Evolutionary conservation across 1,140 invertebrate genomes (phyloP), one percentile per base, ranked within the genome.

Genomic region (Pteromalus puparum): DNA sequence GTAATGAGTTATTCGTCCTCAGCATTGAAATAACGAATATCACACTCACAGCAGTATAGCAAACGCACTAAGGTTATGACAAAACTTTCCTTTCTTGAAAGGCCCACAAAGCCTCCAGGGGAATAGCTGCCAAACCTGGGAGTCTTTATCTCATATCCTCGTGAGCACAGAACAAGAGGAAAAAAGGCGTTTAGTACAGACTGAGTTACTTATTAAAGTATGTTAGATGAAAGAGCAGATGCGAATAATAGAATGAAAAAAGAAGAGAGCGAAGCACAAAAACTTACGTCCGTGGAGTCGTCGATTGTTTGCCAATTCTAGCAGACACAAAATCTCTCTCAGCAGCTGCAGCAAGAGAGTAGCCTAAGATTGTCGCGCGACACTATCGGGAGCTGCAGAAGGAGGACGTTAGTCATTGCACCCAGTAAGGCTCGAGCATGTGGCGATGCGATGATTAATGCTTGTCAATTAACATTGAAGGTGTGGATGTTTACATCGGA

Each of bases 401-500:
- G 30, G 30, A 38, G 74, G 13, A 30, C 9, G 42, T 80, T 67
- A 80, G 30, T 84, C 83, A 84, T 80, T 53, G 30, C 73, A 81
- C 13, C 38, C 34, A 34, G 28, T 12, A 76, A 6, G 68, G 38
- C 21, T 46, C n/a, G 18, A 18, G 42, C 28, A 21, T 18, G 26
- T 42, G 30, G 48, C 9, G 4, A 48, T 21, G 6, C 42, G 77
- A 76, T 85, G 82, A 85, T 81, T 81, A 85, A 85, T 76, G 13
- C 61, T 76, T 38, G 38, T 75, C n/a, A 76, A 75, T 76, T 79
- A 79, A 79, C 53, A 79, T 72, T 65, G 30, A 74, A 78, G 78
- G 73, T 85, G 83, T 77, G 68, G 65, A 81, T 81, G 83, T 84
- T 85, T 81, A 81, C 77, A 80, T 80, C 46, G 48, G 15, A 26